phyloP scores from a whole-genome alignment of 2,113 vertebrate species.

The Corythaixoides concolor region DNA sequence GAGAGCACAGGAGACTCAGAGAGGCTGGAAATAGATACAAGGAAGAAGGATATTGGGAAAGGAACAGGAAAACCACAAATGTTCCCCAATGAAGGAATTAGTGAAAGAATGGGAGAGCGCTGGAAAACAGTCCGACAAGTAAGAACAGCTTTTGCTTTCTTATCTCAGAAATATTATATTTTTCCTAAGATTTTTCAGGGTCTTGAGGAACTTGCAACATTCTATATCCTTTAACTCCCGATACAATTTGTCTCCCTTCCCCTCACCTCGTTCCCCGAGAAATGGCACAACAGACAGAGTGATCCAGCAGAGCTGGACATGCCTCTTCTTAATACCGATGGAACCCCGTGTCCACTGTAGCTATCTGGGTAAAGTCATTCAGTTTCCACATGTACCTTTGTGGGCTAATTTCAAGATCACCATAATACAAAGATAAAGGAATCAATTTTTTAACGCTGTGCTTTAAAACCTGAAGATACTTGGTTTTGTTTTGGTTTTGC shows the following conservation, averaged over 20 bases:
- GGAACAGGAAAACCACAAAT: neutral
- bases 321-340: neutral
- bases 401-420: accelerated
- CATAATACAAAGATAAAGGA: neutral
- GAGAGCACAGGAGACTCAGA: neutral
- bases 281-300: neutral
- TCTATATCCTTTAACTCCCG: neutral
- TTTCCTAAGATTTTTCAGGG: neutral
- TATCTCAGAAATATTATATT: neutral
- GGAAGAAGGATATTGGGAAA: neutral
- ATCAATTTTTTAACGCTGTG: neutral
- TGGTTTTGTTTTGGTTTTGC: neutral
- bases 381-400: accelerated
- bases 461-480: neutral
- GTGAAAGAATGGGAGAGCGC: neutral
- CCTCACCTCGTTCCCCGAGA: neutral
- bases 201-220: neutral
- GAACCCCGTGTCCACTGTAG: neutral
- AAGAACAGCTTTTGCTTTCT: neutral
- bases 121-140: neutral
- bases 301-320: neutral
- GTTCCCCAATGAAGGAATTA: neutral
- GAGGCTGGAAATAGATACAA: neutral
- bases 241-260: neutral
- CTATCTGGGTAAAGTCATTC: neutral